Evolutionary conservation across 2,888 invertebrate species (phyloP).

Genomic region (Terebella lapidaria): DNA sequence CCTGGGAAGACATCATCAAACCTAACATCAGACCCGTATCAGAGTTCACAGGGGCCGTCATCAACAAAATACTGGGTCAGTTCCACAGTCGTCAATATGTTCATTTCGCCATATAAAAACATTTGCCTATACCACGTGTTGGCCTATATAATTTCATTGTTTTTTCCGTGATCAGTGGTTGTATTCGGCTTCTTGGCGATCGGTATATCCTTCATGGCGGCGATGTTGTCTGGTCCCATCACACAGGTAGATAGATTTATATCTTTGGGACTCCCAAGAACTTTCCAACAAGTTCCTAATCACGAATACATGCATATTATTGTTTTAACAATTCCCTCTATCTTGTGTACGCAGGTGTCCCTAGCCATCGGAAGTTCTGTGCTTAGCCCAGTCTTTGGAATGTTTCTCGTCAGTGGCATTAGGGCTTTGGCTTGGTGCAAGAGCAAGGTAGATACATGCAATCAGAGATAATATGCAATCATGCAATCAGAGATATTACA

Average conservation of each 20-base stretch:
- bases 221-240: not conserved
- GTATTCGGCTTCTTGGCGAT: not conserved
- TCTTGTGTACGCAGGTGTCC: not conserved
- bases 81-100: too few relatives aligned
- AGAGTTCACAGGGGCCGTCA: not conserved
- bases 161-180: too few relatives aligned
- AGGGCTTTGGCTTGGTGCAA: not conserved
- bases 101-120: too few relatives aligned
- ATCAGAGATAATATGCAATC: too few relatives aligned
- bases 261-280: not conserved
- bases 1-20: slow-evolving; percentile 6
- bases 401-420: not conserved
- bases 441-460: too few relatives aligned
- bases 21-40: not conserved
- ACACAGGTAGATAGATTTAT: not conserved
- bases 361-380: not conserved
- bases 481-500: too few relatives aligned
- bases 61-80: slow-evolving; percentile 5
- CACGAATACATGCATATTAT: not conserved
- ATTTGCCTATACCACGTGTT: too few relatives aligned
- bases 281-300: too few relatives aligned
- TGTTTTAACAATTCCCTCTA: not conserved
- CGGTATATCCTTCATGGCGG: not conserved
- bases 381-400: not conserved
- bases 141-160: too few relatives aligned